phyloP scores from a whole-genome alignment of 2,113 vertebrate species.

The Pipa parva region DNA sequence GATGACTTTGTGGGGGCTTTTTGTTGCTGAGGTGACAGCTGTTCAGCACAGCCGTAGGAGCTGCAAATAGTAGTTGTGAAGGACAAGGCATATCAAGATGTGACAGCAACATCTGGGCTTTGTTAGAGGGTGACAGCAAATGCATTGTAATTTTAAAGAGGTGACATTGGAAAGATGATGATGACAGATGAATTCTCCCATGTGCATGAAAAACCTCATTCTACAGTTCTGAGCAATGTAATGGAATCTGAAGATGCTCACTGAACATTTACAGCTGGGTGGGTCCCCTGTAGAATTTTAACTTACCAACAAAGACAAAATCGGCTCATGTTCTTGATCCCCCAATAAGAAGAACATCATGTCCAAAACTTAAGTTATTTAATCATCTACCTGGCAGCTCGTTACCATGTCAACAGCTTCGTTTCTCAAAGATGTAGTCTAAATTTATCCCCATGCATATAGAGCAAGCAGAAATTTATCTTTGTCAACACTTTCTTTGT shows the following conservation, averaged over 20 bases:
- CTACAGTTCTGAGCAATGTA: neutral
- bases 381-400: slow-evolving; percentile 27
- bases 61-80: neutral
- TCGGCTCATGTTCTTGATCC: neutral
- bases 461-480: slow-evolving; percentile 13
- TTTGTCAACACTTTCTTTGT: slow-evolving; percentile 26
- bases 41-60: slow-evolving; percentile 4
- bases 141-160: slow-evolving; percentile 17
- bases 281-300: neutral
- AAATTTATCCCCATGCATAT: slow-evolving; percentile 29
- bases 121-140: slow-evolving; percentile 1
- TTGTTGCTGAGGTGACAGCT: slow-evolving; percentile 25
- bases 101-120: slow-evolving; percentile 33
- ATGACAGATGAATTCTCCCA: neutral
- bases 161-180: slow-evolving; percentile 26
- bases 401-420: slow-evolving; percentile 35
- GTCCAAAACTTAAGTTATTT: slow-evolving; percentile 14
- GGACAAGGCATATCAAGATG: slow-evolving; percentile 26
- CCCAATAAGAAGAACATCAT: neutral
- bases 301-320: neutral
- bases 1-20: slow-evolving; percentile 24
- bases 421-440: slow-evolving; percentile 13
- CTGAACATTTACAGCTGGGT: neutral
- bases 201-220: neutral
- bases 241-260: neutral